Conservation (phyloP, 2,113 vertebrate species). For the Eonycteris spelaea region DNA sequence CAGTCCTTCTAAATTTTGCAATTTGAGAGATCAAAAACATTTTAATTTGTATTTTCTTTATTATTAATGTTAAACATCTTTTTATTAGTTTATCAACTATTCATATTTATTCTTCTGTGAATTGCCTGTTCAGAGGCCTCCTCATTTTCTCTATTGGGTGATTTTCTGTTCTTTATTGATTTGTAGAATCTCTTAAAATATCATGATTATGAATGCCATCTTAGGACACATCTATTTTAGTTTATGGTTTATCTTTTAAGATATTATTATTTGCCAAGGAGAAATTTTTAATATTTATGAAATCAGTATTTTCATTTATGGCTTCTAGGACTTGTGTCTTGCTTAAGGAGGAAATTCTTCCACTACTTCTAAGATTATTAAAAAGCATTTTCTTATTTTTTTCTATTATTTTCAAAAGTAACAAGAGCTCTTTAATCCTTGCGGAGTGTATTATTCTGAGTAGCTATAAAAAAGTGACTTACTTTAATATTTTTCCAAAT, state of each 20-base stretch:
- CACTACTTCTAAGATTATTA: neutral
- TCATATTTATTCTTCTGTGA: neutral
- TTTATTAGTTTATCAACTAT: neutral
- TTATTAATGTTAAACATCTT: neutral
- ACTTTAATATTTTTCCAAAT: neutral
- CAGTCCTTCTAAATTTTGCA: constrained; percentile 28
- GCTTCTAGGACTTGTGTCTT: neutral
- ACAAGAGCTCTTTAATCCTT: neutral
- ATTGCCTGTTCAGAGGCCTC: neutral
- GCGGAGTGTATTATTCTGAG: neutral
- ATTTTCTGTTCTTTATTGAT: neutral
- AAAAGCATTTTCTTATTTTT: neutral
- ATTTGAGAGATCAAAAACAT: neutral
- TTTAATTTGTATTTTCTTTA: constrained; percentile 10
- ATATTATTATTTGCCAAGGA: neutral
- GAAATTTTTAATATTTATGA: constrained; percentile 26
- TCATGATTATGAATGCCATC: neutral
- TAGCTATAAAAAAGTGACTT: neutral
- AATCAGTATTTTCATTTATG: neutral
- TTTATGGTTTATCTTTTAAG: neutral
- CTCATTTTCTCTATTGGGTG: neutral
- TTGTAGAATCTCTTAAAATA: constrained; percentile 23
- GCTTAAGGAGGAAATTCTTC: neutral
- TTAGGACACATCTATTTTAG: neutral
- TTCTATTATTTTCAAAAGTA: constrained; percentile 30